These are phyloP conservation scores for Andrena bicolor DNA, from an alignment of 2,888 invertebrate genomes.

Conservation along the genomic window DNA sequence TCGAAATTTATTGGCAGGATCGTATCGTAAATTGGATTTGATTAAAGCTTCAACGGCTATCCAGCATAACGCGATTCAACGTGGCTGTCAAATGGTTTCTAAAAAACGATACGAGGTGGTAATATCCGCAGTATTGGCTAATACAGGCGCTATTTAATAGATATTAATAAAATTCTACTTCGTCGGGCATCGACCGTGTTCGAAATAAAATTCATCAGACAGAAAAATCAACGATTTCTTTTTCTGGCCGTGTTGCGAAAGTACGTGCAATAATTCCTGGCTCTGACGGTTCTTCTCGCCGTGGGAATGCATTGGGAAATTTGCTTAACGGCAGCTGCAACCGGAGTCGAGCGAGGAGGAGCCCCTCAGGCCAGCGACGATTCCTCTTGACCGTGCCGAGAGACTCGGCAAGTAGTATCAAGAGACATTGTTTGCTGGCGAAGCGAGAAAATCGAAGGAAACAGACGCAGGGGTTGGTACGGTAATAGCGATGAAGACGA, in stretches of 20 bases:
- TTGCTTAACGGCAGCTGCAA: conserved; percentile 67
- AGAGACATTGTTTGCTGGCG: conserved; percentile 65
- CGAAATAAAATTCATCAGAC: too few species aligned
- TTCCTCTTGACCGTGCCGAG: conserved; percentile 50
- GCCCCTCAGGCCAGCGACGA: conserved; percentile 49
- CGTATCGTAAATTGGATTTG: not conserved
- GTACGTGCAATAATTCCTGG: conserved; percentile 19
- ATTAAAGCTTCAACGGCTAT: too few species aligned
- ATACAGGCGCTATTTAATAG: too few species aligned
- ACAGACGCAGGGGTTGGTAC: conserved; percentile 44
- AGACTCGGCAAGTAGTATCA: conserved; percentile 37
- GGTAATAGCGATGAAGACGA: conserved; percentile 51
- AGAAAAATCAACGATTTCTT: not conserved
- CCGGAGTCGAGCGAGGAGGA: conserved; percentile 24
- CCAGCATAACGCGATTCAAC: too few species aligned
- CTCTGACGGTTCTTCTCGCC: conserved; percentile 39
- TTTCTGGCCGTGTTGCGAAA: not conserved
- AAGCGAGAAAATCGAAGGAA: conserved; percentile 60
- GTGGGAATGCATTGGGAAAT: conserved; percentile 64
- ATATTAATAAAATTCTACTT: too few species aligned
- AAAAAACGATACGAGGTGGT: not conserved
- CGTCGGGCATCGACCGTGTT: too few species aligned
- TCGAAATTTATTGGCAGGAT: not conserved
- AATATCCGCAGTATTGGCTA: not conserved
- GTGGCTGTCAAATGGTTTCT: not conserved